Evolutionary conservation across 2,113 vertebrate species (phyloP).

Genomic region (Podarcis raffonei): DNA sequence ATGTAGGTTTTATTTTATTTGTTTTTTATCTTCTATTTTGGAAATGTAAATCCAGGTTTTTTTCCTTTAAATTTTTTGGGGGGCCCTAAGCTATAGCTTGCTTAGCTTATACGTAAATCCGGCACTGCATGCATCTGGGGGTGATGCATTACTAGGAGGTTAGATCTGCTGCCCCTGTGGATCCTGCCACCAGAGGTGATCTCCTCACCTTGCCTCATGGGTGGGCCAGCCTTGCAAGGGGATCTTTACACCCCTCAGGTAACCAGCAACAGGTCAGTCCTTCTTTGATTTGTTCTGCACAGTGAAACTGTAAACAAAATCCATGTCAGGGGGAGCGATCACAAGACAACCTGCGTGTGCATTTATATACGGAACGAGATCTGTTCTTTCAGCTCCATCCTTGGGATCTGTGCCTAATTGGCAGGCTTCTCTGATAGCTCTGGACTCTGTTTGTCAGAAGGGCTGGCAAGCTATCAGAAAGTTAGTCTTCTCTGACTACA

Average conservation of each 20-base stretch:
- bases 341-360: background rate
- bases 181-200: no score
- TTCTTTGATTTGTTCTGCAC: background rate
- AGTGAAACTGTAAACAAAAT: background rate
- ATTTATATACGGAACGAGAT: background rate
- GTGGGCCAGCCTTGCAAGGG: background rate
- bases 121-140: no score
- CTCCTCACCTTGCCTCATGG: no score
- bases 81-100: no score
- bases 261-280: background rate
- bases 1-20: no score
- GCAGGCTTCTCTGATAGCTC: background rate
- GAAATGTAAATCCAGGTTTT: no score
- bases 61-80: no score
- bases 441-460: background rate
- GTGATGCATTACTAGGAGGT: no score
- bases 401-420: background rate
- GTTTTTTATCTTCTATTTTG: no score
- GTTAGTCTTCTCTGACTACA: background rate
- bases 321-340: background rate
- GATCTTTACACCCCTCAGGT: background rate
- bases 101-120: no score
- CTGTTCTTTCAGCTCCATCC: background rate
- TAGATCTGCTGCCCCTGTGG: no score
- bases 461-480: background rate